These are phyloP conservation scores for Cryptomyrus ogoouensis DNA, from an alignment of 2,113 vertebrate genomes.

Conservation along the genomic window DNA sequence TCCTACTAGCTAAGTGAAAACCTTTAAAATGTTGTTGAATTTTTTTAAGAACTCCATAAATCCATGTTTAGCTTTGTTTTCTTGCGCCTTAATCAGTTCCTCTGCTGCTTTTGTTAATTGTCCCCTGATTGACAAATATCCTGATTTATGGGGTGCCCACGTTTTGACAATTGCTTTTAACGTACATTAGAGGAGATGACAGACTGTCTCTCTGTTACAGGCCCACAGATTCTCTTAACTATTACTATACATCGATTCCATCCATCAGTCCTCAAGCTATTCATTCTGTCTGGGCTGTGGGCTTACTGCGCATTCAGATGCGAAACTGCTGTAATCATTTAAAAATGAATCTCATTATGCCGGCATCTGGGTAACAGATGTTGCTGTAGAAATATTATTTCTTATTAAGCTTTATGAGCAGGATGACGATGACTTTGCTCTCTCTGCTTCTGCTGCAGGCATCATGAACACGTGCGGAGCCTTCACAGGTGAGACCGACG, in stretches of 20 bases:
- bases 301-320: not conserved
- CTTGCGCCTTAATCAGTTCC: not conserved
- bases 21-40: not conserved
- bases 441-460: constrained; percentile 4
- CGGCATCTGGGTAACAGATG: not conserved
- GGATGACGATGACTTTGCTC: not conserved
- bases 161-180: not conserved
- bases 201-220: not conserved
- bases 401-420: not conserved
- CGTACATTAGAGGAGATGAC: not conserved
- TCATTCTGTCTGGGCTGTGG: not conserved
- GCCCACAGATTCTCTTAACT: not conserved
- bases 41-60: not conserved
- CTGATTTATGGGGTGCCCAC: not conserved
- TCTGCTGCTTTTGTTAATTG: not conserved
- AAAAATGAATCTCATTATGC: not conserved
- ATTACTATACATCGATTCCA: not conserved
- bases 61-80: not conserved
- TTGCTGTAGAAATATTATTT: constrained; percentile 6
- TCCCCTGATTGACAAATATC: not conserved
- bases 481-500: constrained; percentile 3
- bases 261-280: not conserved
- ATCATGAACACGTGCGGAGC: constrained; percentile 25
- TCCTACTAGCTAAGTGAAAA: not conserved
- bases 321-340: not conserved